Percentiles rank a stretch among this genome's conserved stretches.
Evolutionary conservation across 2,113 vertebrate species (phyloP).

Genomic region (Gobiocypris rarus): DNA sequence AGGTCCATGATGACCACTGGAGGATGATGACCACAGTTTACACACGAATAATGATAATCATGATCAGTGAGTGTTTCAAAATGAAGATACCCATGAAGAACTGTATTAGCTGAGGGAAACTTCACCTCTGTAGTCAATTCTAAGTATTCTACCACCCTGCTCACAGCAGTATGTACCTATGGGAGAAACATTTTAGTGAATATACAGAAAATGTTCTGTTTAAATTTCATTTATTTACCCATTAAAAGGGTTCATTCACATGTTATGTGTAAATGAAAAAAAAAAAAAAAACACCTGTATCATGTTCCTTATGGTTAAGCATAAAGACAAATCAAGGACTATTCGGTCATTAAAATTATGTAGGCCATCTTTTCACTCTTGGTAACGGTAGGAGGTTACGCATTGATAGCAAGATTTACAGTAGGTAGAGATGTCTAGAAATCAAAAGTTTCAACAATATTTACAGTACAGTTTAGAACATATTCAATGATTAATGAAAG

Average conservation of each 20-base stretch:
- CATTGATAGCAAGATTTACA: slow-evolving; percentile 3
- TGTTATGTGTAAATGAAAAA: too few relatives aligned
- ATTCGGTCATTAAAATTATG: slow-evolving; percentile 32
- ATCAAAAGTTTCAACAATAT: not conserved
- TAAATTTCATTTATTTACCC: not conserved
- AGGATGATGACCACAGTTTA: slow-evolving; percentile 2
- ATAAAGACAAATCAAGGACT: not conserved
- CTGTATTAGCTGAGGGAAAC: not conserved
- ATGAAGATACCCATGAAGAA: not conserved
- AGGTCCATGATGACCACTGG: slow-evolving; percentile 26
- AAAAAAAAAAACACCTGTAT: not conserved
- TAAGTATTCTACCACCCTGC: slow-evolving; percentile 2
- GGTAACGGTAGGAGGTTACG: not conserved
- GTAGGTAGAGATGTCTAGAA: slow-evolving; percentile 3
- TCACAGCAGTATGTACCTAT: slow-evolving; percentile 15
- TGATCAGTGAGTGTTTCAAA: slow-evolving; percentile 20
- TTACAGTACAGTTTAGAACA: too few relatives aligned
- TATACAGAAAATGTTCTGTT: not conserved
- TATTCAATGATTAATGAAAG: too few relatives aligned
- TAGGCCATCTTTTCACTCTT: slow-evolving; percentile 25
- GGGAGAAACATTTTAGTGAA: not conserved
- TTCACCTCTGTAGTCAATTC: not conserved
- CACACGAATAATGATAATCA: not conserved
- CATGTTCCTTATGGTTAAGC: too few relatives aligned
- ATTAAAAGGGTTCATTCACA: too few relatives aligned